These are phyloP conservation scores for Neotoxoptera formosana DNA, from an alignment of 1,140 invertebrate species.

Conservation along the genomic window DNA sequence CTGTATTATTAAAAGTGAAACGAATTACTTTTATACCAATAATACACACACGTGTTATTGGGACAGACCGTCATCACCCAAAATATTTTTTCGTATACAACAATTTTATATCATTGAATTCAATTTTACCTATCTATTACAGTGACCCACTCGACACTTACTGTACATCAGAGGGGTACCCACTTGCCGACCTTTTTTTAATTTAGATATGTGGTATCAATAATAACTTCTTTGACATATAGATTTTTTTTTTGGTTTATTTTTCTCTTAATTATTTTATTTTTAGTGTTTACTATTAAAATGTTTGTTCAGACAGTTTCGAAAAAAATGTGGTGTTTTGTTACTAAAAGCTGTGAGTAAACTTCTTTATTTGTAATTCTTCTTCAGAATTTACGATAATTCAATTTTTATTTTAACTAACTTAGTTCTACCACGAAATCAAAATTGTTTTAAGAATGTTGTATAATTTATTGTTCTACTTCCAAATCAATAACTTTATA, in stretches of 20 bases:
- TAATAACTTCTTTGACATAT: background rate
- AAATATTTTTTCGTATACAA: too few relatives aligned
- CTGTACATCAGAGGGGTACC: too few relatives aligned
- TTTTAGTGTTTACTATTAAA: constrained; percentile 14
- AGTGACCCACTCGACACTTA: too few relatives aligned
- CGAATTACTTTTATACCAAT: too few relatives aligned
- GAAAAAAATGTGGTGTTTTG: background rate
- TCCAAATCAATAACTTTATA: background rate
- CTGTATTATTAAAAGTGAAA: too few relatives aligned
- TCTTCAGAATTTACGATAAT: background rate
- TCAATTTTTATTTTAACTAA: background rate
- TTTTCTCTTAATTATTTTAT: background rate
- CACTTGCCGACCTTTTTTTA: background rate
- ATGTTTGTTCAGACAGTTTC: constrained; percentile 4
- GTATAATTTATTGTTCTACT: background rate
- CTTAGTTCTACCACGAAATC: background rate
- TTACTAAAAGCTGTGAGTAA: background rate
- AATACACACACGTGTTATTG: too few relatives aligned
- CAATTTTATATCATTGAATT: too few relatives aligned
- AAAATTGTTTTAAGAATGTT: background rate
- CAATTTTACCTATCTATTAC: too few relatives aligned
- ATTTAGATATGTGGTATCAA: background rate
- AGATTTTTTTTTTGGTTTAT: background rate
- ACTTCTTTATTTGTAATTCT: background rate
- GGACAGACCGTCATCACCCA: too few relatives aligned